phyloP scores from a whole-genome alignment of 2,113 vertebrate species.

The Aleadryas rufinucha region DNA sequence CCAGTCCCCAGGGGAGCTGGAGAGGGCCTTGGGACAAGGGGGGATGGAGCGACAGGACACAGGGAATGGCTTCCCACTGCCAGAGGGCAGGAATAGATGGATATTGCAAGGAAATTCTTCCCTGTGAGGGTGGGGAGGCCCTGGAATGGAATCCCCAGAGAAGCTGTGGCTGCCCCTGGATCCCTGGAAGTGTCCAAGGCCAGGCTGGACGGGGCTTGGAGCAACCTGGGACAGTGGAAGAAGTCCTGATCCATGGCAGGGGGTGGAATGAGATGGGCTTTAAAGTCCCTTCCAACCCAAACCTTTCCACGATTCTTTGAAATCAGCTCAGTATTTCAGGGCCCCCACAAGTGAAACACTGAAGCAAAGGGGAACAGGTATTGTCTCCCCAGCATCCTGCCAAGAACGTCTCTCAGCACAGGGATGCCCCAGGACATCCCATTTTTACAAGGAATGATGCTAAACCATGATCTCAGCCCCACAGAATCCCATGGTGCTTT shows the following conservation, averaged over 20 bases:
- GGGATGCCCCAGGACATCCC: neutral
- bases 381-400: neutral
- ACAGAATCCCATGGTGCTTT: neutral
- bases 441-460: neutral
- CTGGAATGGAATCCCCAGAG: neutral
- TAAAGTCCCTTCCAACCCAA: neutral
- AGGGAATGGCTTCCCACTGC: neutral
- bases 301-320: neutral
- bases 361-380: neutral
- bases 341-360: rapidly evolving
- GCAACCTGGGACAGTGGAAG: rapidly evolving
- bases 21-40: neutral
- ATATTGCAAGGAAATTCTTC: neutral
- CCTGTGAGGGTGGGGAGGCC: neutral
- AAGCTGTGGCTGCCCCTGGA: neutral
- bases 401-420: neutral
- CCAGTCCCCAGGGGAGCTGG: neutral
- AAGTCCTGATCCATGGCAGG: neutral
- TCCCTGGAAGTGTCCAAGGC: neutral
- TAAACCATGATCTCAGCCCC: neutral
- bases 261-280: neutral
- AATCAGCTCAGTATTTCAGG: neutral
- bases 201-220: rapidly evolving
- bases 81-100: neutral
- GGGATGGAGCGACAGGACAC: neutral